A percentile compares a stretch with the other conserved stretches of the same genome.
Conservation (phyloP, 2,113 vertebrate species). For the Upupa epops region DNA sequence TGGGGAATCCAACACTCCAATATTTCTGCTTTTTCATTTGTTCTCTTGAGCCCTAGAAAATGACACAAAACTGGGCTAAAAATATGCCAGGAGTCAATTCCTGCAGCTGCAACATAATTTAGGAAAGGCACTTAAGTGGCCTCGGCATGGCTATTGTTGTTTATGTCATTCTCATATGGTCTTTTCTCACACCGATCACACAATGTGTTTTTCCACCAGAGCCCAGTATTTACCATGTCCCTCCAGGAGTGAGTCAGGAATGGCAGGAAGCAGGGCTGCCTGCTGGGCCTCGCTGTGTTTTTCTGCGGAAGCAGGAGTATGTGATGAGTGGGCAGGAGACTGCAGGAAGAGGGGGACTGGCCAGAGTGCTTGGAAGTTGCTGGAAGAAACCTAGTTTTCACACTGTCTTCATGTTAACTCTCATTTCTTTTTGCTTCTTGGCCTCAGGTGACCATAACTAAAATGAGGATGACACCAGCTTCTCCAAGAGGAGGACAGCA, state of each 20-base stretch:
- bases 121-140: not conserved
- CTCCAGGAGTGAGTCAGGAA: slow-evolving; percentile 64
- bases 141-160: slow-evolving; percentile 11
- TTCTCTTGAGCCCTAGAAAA: not conserved
- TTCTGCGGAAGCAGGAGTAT: slow-evolving; percentile 40
- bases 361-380: slow-evolving; percentile 42
- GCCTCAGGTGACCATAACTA: not conserved
- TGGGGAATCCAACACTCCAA: not conserved
- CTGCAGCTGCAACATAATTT: not conserved
- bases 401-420: not conserved
- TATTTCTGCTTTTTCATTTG: not conserved
- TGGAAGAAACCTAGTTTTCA: slow-evolving; percentile 28
- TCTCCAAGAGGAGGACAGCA: not conserved
- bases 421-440: not conserved
- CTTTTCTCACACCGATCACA: slow-evolving; percentile 11
- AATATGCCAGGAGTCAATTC: not conserved
- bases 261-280: slow-evolving; percentile 58
- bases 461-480: not conserved
- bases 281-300: slow-evolving; percentile 23
- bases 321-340: slow-evolving; percentile 52
- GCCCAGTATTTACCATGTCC: slow-evolving; percentile 43
- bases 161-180: not conserved
- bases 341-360: not conserved
- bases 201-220: slow-evolving; percentile 19
- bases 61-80: not conserved